These are phyloP conservation scores for Zaprionus tsacasi DNA, from an alignment of 1,140 invertebrate genomes.

Conservation along the genomic window DNA sequence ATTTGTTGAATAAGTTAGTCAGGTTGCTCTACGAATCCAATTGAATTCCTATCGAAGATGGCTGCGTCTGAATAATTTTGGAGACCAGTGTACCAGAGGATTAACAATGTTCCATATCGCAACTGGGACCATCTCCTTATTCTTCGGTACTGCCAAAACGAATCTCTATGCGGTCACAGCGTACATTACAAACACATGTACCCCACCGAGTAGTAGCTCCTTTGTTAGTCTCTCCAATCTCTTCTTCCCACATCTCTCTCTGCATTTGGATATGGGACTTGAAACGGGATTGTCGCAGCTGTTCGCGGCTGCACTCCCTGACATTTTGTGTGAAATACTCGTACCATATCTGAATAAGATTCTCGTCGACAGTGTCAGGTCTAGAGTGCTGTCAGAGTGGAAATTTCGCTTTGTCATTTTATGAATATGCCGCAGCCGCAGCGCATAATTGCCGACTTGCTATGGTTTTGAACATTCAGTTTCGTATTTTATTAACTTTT, in stretches of 20 bases:
- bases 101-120: background rate
- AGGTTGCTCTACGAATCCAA: too few relatives aligned
- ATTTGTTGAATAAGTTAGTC: background rate
- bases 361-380: too few relatives aligned
- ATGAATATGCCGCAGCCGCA: too few relatives aligned
- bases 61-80: too few relatives aligned
- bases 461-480: background rate
- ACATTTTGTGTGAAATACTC: background rate
- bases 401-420: background rate
- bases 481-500: too few relatives aligned
- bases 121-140: background rate
- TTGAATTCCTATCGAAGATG: too few relatives aligned
- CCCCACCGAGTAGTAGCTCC: background rate
- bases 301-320: background rate
- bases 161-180: background rate
- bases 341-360: background rate
- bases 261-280: too few relatives aligned
- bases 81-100: background rate
- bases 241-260: background rate
- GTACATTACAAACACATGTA: too few relatives aligned
- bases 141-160: background rate
- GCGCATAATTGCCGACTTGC: too few relatives aligned
- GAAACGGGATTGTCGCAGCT: too few relatives aligned
- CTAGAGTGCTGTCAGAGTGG: background rate
- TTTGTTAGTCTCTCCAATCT: background rate